phyloP scores from a whole-genome alignment of 2,888 invertebrate genomes.

The Temnothorax unifasciatus region DNA sequence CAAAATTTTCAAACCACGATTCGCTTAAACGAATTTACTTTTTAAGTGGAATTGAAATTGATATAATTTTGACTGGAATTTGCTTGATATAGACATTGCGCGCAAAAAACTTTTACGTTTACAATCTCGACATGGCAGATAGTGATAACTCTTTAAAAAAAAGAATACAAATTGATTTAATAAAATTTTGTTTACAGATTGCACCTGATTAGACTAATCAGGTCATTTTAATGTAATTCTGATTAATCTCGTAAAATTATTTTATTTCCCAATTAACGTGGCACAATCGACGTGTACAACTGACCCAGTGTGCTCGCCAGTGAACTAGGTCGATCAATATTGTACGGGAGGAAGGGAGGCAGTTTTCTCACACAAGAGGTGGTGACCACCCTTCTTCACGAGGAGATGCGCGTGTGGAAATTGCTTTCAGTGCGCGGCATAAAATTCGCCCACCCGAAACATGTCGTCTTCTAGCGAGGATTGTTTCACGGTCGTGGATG shows the following conservation, averaged over 20 bases:
- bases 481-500: conserved; percentile 85
- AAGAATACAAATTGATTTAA: background rate
- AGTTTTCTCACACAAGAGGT: conserved; percentile 75
- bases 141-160: background rate
- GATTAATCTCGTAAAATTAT: conserved; percentile 25
- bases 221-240: background rate
- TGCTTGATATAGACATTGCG: background rate
- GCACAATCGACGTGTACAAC: conserved; percentile 31
- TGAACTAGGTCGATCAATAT: conserved; percentile 86
- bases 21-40: background rate
- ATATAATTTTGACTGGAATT: background rate
- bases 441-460: conserved; percentile 77
- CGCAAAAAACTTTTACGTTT: background rate
- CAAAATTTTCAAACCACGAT: background rate
- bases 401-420: conserved; percentile 80
- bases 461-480: conserved; percentile 78
- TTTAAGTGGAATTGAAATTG: background rate
- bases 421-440: conserved; percentile 74
- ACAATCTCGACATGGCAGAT: background rate
- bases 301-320: conserved; percentile 40
- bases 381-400: conserved; percentile 71
- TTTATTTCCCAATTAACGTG: conserved; percentile 19
- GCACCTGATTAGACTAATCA: background rate
- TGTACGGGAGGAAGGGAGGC: conserved; percentile 48
- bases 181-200: background rate